Conservation (phyloP, 2,888 invertebrate species). For the Conops quadrifasciatus region DNA sequence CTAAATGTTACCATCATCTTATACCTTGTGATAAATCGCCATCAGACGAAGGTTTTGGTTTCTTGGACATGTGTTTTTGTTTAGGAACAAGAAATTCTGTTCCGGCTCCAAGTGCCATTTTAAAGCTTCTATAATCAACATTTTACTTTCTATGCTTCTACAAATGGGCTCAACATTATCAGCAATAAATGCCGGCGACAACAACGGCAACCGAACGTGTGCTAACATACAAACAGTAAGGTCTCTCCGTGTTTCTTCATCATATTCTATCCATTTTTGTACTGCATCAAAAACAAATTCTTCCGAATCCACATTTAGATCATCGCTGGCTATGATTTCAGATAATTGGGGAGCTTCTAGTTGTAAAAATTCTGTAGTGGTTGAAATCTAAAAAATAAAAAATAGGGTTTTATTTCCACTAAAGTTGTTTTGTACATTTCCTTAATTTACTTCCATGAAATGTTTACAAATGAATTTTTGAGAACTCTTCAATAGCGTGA, state of each 20-base stretch:
- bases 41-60: too few species aligned
- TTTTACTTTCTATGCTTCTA: background rate
- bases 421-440: too few species aligned
- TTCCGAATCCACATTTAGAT: background rate
- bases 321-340: background rate
- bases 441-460: constrained; percentile 3
- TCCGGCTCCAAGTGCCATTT: background rate
- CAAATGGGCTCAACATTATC: background rate
- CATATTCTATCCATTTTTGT: background rate
- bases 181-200: background rate
- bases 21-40: too few species aligned
- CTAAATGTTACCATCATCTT: too few species aligned
- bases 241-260: background rate
- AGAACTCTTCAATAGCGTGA: background rate
- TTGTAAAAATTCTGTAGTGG: background rate
- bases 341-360: background rate
- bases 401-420: background rate
- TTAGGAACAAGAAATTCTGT: too few species aligned
- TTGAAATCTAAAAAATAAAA: background rate
- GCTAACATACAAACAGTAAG: background rate
- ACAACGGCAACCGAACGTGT: background rate
- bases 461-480: background rate
- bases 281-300: background rate
- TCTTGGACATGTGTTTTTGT: too few species aligned
- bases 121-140: background rate